phyloP scores from a whole-genome alignment of 2,888 invertebrate species.

The Itoplectis maculator region DNA sequence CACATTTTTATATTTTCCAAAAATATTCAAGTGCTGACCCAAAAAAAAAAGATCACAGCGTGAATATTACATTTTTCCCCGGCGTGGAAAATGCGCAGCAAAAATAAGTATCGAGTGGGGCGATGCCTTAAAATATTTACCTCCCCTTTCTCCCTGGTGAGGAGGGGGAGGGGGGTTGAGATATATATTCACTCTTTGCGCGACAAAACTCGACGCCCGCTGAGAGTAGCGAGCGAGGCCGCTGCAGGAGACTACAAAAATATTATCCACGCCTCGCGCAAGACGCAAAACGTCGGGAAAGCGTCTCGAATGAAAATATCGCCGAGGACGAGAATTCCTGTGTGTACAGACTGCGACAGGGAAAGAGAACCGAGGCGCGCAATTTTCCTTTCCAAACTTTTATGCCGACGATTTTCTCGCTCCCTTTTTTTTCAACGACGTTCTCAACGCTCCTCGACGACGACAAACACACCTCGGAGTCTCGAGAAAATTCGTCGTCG shows the following conservation, averaged over 20 bases:
- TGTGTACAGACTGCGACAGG: background rate
- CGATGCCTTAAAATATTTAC: constrained; percentile 40
- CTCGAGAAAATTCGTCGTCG: background rate
- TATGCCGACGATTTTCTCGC: background rate
- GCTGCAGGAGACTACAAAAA: constrained; percentile 36
- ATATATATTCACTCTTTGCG: constrained; percentile 36
- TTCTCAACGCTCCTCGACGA: background rate
- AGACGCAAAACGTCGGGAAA: constrained; percentile 19
- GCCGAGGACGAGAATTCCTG: constrained; percentile 29
- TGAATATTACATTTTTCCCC: constrained; percentile 3
- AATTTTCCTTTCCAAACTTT: constrained; percentile 30
- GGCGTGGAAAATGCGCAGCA: background rate
- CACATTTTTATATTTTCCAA: background rate
- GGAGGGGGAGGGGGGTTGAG: too few relatives aligned
- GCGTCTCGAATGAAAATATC: constrained; percentile 50
- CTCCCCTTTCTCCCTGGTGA: background rate
- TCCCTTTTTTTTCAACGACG: constrained; percentile 6
- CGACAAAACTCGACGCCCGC: constrained; percentile 22
- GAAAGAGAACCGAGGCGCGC: background rate
- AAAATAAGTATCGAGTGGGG: constrained; percentile 19
- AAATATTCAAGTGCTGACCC: background rate
- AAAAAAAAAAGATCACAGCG: background rate
- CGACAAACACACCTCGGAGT: background rate
- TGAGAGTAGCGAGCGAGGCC: constrained; percentile 4
- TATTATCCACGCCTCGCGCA: constrained; percentile 45